These are phyloP conservation scores for Hirundichthys speculiger DNA, from an alignment of 2,113 vertebrate species.

Conservation along the genomic window DNA sequence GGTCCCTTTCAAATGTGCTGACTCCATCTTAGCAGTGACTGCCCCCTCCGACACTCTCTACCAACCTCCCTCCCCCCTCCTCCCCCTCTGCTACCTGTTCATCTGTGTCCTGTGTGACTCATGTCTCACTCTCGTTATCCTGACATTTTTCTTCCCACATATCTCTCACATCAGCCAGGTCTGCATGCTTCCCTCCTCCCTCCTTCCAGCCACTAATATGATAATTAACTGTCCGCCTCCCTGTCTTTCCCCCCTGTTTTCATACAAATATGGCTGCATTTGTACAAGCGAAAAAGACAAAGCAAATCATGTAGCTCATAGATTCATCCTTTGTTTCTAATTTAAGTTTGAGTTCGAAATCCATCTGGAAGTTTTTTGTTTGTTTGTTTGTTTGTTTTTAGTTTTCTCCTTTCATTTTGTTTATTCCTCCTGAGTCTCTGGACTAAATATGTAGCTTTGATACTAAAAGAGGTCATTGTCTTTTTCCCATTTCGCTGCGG, in stretches of 20 bases:
- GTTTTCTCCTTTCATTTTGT: slow-evolving; percentile 49
- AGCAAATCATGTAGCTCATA: slow-evolving; percentile 75
- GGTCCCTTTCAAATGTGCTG: slow-evolving; percentile 90
- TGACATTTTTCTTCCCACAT: slow-evolving; percentile 64
- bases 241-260: slow-evolving; percentile 56
- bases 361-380: slow-evolving; percentile 53
- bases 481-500: slow-evolving; percentile 95
- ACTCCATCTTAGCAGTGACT: slow-evolving; percentile 71
- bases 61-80: slow-evolving; percentile 27
- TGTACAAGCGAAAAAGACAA: slow-evolving; percentile 77
- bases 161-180: slow-evolving; percentile 77
- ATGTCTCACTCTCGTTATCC: slow-evolving; percentile 47
- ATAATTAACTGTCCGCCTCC: slow-evolving; percentile 55
- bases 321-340: slow-evolving; percentile 67
- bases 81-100: slow-evolving; percentile 51
- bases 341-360: slow-evolving; percentile 66
- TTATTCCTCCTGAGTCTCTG: slow-evolving; percentile 83
- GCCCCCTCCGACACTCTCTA: slow-evolving; percentile 57
- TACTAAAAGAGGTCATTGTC: slow-evolving; percentile 96
- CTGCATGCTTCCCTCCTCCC: slow-evolving; percentile 81
- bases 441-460: slow-evolving; percentile 86
- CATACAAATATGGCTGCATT: slow-evolving; percentile 76
- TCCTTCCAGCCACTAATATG: slow-evolving; percentile 54
- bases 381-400: slow-evolving; percentile 4
- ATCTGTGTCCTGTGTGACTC: slow-evolving; percentile 78